Base-by-base conservation (phyloP, 1,140 invertebrate genomes). In the Nixonia krombeini region DNA sequence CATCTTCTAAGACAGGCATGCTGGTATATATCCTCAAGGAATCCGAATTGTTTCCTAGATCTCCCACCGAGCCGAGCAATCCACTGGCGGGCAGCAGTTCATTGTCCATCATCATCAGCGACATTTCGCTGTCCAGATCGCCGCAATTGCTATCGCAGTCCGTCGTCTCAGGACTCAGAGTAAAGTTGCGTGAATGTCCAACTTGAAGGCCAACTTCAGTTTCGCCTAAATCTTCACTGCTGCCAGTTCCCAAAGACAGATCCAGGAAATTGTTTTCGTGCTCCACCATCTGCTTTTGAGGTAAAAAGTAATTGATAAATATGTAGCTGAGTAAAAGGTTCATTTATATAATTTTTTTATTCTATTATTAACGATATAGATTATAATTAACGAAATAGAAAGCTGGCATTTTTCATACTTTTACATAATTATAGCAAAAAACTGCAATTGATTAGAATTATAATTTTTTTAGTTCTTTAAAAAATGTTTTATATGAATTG, bases 1-100 rank as follows among this genome's bases (percentile, higher is more conserved):
- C 96, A 84, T 98, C 96, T 83, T 98, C 96, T 7, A 98, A 88
- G n/a, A 96, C 91, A 0, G 96, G 96, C 93, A 98, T 94, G 67
- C 93, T 91, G 5, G 87, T 88, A 64, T 89, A 90, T 71, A 89
- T 83, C 56, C 70, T 70, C 12, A 86, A 73, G 7, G 86, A 85
- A 66, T 88, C 87, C n/a, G 85, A 86, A 77, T 87, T 83, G 74
- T 87, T 87, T 45, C 85, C 85, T 41, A 88, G 76, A 70, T 88
- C 87, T 21, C 86, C 86, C 31, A 85, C 84, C 4, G 87, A 88
- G 46, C 87, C 87, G 50, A 85, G 73, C 40, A 84, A 62, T 4
- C 82, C 82, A 53, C 78, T 79, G 1, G 81, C 76, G 5, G 82
- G 82, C 51, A 85, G 64, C 16, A 91, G 74, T 67, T 91, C 90